Conservation (phyloP, 2,888 invertebrate genomes). For the Ernsta delagoae region DNA sequence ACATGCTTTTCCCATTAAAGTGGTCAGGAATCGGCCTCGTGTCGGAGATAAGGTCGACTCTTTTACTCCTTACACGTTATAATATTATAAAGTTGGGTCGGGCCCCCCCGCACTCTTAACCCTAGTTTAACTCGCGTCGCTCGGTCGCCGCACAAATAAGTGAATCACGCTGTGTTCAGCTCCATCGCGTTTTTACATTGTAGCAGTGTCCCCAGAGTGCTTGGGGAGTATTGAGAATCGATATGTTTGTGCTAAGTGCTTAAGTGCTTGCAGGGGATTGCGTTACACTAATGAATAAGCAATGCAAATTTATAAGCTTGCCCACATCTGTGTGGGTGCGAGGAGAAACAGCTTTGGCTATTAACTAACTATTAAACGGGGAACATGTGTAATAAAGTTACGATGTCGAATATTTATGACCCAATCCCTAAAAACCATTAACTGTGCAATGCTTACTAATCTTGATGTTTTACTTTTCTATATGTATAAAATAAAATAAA, state of each 20-base stretch:
- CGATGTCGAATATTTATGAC: conserved; percentile 10
- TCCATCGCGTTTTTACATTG: conserved; percentile 77
- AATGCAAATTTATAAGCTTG: conserved; percentile 61
- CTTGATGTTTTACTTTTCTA: background rate
- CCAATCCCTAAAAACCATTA: conserved; percentile 16
- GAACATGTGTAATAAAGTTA: conserved; percentile 31
- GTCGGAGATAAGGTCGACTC: conserved; percentile 80
- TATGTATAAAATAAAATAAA: too few species aligned
- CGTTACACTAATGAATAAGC: conserved; percentile 75
- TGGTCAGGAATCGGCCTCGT: conserved; percentile 80
- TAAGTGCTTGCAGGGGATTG: conserved; percentile 80
- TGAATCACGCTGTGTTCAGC: conserved; percentile 68
- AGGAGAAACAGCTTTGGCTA: conserved; percentile 28
- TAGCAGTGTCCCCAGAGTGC: conserved; percentile 74
- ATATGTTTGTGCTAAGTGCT: conserved; percentile 82
- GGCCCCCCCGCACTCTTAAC: conserved; percentile 65
- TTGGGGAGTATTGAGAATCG: conserved; percentile 73
- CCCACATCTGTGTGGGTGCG: conserved; percentile 44
- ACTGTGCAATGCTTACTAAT: background rate
- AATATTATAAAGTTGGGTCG: conserved; percentile 75
- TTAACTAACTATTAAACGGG: conserved; percentile 30
- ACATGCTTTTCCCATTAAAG: conserved; percentile 86
- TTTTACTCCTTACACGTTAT: conserved; percentile 83
- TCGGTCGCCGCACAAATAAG: conserved; percentile 68
- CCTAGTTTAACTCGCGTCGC: conserved; percentile 69